phyloP scores from a whole-genome alignment of 2,888 invertebrate genomes.

The Hyposoter didymator region DNA sequence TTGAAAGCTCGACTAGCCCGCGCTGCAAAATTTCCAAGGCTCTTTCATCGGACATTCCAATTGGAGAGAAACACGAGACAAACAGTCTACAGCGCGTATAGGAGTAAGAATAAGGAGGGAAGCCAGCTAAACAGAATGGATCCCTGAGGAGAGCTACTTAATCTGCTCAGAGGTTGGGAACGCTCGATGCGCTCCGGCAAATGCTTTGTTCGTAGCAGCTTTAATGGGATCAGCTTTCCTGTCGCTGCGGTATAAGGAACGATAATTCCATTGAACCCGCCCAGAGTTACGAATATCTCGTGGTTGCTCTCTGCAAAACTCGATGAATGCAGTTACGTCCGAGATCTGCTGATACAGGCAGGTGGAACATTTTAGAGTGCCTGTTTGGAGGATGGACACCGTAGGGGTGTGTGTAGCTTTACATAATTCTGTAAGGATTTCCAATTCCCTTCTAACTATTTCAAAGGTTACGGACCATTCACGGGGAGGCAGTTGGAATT shows the following conservation, averaged over 20 bases:
- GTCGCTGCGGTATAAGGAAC: constrained; percentile 51
- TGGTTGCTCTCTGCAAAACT: constrained; percentile 4
- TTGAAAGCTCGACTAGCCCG: neutral
- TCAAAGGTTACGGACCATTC: neutral
- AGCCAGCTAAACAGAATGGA: constrained; percentile 52
- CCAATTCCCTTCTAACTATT: neutral
- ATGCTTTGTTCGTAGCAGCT: constrained; percentile 57
- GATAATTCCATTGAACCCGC: constrained; percentile 58
- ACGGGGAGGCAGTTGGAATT: too few relatives aligned
- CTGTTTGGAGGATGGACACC: neutral
- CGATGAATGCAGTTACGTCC: constrained; percentile 22
- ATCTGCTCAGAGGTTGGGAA: constrained; percentile 47
- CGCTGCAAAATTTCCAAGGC: constrained; percentile 16
- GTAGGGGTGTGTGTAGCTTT: neutral
- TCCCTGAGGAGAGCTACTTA: constrained; percentile 60
- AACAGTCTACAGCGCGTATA: constrained; percentile 8
- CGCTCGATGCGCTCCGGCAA: constrained; percentile 21
- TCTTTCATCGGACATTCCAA: constrained; percentile 18
- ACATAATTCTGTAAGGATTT: neutral
- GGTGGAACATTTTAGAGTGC: neutral
- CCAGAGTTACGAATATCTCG: constrained; percentile 28
- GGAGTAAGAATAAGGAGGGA: neutral
- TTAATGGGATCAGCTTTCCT: constrained; percentile 62
- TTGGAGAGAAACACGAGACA: constrained; percentile 26
- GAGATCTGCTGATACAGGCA: neutral